These are phyloP conservation scores for Caenorhabditis macrosperma DNA, from an alignment of 2,888 invertebrate genomes.

Conservation along the genomic window DNA sequence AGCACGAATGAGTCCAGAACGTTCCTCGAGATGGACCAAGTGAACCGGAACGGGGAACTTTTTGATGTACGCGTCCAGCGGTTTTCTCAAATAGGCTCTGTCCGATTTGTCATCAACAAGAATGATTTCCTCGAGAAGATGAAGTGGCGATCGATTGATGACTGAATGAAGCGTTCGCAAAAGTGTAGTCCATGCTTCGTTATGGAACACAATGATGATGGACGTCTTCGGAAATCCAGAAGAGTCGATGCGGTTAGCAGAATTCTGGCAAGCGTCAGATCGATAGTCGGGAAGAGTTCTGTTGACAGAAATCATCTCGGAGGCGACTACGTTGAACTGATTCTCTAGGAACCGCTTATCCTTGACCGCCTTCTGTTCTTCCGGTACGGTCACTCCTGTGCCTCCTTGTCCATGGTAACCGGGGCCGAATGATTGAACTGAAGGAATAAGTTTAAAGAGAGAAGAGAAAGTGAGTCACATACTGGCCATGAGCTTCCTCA, in stretches of 20 bases:
- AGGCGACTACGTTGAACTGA: constrained; percentile 86
- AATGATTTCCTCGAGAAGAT: constrained; percentile 79
- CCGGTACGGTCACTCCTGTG: constrained; percentile 73
- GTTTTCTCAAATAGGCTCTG: constrained; percentile 75
- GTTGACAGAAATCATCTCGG: constrained; percentile 97
- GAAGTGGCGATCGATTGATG: constrained; percentile 76
- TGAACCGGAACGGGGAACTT: constrained; percentile 85
- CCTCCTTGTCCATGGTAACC: constrained; percentile 76
- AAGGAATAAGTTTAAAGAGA: neutral
- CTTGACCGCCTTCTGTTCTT: constrained; percentile 67
- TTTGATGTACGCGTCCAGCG: constrained; percentile 76
- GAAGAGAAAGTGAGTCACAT: neutral
- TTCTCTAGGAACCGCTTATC: constrained; percentile 83
- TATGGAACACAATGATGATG: constrained; percentile 98
- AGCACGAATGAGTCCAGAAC: constrained; percentile 96
- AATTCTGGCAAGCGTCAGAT: constrained; percentile 58
- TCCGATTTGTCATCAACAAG: constrained; percentile 79
- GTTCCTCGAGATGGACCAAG: constrained; percentile 89
- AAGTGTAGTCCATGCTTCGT: constrained; percentile 98
- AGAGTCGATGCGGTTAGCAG: constrained; percentile 26
- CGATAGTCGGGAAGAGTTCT: constrained; percentile 92
- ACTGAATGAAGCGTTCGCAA: constrained; percentile 84
- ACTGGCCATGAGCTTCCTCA: constrained; percentile 47
- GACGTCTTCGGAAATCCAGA: constrained; percentile 89
- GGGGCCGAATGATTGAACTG: constrained; percentile 64